Evolutionary conservation across 2,888 invertebrate genomes (phyloP), one percentile per base, ranked within the genome.

Genomic region (Ariolimax columbianus): DNA sequence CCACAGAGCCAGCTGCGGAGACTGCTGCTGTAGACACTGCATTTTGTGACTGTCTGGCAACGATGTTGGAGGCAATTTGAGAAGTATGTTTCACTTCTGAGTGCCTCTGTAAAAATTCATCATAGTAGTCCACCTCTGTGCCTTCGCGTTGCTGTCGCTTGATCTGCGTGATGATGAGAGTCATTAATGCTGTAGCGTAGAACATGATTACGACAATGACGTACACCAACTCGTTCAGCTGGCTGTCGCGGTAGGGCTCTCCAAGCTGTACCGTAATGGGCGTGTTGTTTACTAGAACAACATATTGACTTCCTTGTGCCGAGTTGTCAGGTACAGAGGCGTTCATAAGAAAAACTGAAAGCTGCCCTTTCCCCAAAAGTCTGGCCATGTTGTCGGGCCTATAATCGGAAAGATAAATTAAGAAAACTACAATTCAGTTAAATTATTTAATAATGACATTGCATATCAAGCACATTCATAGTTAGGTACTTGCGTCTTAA

Each of bases 181-280:
- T 89, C 92, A 92, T 92, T 66, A 92, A 83, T 19, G 92, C 92
- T 63, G 90, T 90, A 40, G 92, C 92, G 87, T 92, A 92, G 88
- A 92, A 92, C 89, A 91, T 91, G 40, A 92, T 91, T 78, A 92
- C 92, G 77, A 92, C 90, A 84, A 92, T 91, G 80, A 92, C 92
- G 84, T 92, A 92, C 36, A 92, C 88, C 11, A 92, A 88, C 84
- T 92, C 92, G 86, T 92, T 92, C 11, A 90, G 84, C 78, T 91
- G 89, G 83, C 90, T 92, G 88, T 92, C 92, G 23, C 90, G 86
- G 85, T 88, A 91, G 14, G 88, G 85, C 30, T 89, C 82, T 36
- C 87, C 85, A 14, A 87, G 72, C 66, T 86, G 83, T 19, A 88
- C 83, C 47, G 84, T 84, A 70, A 88, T 87, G 59, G 87, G 47